Evolutionary conservation across 2,888 invertebrate species (phyloP).

Genomic region (Lithosia quadra): DNA sequence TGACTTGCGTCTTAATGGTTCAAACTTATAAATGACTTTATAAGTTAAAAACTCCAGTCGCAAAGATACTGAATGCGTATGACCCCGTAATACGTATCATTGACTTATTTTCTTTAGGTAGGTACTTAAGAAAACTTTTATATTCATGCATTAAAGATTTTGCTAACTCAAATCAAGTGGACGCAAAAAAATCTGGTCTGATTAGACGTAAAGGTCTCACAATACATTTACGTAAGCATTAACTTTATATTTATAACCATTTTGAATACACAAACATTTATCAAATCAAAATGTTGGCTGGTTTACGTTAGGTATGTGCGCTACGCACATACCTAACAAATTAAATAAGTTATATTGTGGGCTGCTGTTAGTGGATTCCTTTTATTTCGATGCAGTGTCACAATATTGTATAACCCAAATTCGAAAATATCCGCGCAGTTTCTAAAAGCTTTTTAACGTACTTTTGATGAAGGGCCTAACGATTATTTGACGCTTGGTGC

Average conservation of each 20-base stretch:
- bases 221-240: too few species aligned
- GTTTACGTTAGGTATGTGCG: background rate
- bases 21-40: slow-evolving; percentile 39
- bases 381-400: slow-evolving; percentile 13
- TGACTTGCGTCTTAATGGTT: slow-evolving; percentile 30
- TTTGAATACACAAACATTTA: background rate
- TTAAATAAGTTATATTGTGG: slow-evolving; percentile 12
- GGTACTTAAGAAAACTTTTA: slow-evolving; percentile 7
- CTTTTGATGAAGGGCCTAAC: slow-evolving; percentile 28
- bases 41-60: slow-evolving; percentile 34
- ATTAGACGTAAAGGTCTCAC: too few species aligned
- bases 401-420: slow-evolving; percentile 18
- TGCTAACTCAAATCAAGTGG: background rate
- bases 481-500: slow-evolving; percentile 30
- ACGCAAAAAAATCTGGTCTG: too few species aligned
- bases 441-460: slow-evolving; percentile 50
- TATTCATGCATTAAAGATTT: background rate
- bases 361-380: background rate
- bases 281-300: background rate
- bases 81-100: slow-evolving; percentile 19
- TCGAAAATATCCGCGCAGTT: slow-evolving; percentile 32
- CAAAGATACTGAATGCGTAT: slow-evolving; percentile 17
- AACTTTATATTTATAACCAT: too few species aligned
- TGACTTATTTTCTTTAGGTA: slow-evolving; percentile 16
- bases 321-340: background rate